Base-by-base conservation (phyloP, 2,888 invertebrate genomes). In the Neoscelio sp. region DNA sequence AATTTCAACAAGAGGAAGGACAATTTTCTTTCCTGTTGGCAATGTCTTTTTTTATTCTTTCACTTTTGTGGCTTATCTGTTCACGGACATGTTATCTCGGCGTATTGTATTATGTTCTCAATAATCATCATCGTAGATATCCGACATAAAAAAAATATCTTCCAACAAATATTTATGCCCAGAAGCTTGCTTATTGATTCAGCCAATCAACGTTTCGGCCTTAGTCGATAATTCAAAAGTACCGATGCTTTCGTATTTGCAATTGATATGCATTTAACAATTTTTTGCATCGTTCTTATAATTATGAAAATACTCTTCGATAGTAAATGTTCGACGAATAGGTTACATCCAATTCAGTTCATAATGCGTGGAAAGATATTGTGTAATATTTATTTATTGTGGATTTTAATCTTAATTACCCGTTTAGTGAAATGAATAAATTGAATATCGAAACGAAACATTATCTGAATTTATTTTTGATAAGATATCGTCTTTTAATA, bases 21-120 rank as follows among this genome's bases (percentile, higher is more conserved):
- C 46, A 56, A 44, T 35, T 38, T 46, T 46, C 64, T 64, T 46
- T 73, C 64, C 73, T 73, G 64, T 73, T 73, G 64, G 38, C 42
- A 8, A 0, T 33, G 13, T 12, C 23, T 12, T 28, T 33, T 42
- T 33, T 20, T 18, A 54, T 28, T 17, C 17, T 54, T 62, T 70
- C 70, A 73, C 62, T 40, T 20, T 46, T 12, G 54, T 17, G 12
- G 40, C 56, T 74, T 74, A 74, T 74, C 74, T 42, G 65, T 18
- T 74, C 74, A 74, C 42, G 74, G 74, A 74, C 74, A 17, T 50
- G 48, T 74, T 74, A 74, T 74, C 74, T 13, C 54, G 8, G 10
- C 30, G n/a, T n/a, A n/a, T 26, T 40, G 23, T 73, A 30, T 54
- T 73, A 5, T 42, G 50, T 20, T 74, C 48, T 26, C 58, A 65